Evolutionary conservation across 2,113 vertebrate genomes (phyloP).

Genomic region (Neofelis nebulosa): DNA sequence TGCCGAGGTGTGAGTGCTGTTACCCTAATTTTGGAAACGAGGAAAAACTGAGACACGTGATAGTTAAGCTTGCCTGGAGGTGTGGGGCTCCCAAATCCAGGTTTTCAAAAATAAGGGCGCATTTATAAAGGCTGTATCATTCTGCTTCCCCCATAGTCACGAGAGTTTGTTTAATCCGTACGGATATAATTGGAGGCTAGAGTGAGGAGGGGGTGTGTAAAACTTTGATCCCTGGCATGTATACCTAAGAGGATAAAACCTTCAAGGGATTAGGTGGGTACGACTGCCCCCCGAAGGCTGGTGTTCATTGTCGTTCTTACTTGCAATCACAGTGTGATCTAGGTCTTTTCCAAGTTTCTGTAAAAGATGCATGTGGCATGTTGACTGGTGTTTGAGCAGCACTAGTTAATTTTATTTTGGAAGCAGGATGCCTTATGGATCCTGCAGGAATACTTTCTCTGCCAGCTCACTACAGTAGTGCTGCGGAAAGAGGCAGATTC

Average conservation of each 20-base stretch:
- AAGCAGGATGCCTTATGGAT: neutral
- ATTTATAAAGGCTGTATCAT: neutral
- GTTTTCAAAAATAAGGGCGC: neutral
- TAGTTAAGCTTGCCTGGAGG: neutral
- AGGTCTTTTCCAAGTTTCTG: neutral
- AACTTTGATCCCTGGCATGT: neutral
- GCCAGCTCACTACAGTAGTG: neutral
- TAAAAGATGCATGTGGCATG: neutral
- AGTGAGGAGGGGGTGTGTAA: neutral
- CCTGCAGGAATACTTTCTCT: neutral
- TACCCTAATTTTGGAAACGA: constrained; percentile 9
- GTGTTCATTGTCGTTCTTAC: neutral
- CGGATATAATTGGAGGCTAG: neutral
- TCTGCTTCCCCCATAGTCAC: neutral
- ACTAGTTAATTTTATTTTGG: neutral
- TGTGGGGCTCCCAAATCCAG: neutral
- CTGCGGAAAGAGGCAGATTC: neutral
- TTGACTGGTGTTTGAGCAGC: neutral
- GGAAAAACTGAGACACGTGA: neutral
- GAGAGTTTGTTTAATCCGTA: neutral
- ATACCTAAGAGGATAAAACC: neutral
- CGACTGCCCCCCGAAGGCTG: neutral
- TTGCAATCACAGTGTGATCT: neutral
- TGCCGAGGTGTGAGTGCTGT: neutral
- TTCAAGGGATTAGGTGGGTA: neutral